phyloP scores from a whole-genome alignment of 1,140 invertebrate species.

The Anthonomus grandis region DNA sequence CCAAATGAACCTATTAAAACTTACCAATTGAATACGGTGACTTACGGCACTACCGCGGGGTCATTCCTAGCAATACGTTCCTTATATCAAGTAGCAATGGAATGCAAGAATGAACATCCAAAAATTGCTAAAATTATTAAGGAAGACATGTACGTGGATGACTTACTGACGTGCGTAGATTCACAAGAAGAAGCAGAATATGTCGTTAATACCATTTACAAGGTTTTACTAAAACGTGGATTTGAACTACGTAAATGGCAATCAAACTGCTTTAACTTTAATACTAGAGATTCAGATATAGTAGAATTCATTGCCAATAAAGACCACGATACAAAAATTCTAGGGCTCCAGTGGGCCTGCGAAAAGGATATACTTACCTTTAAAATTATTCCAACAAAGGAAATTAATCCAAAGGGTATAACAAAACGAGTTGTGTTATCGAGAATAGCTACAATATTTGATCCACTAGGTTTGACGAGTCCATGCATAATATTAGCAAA shows the following conservation, averaged over 20 bases:
- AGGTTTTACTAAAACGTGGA: slow-evolving; percentile 21
- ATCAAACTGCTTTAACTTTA: slow-evolving; percentile 27
- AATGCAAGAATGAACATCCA: slow-evolving; percentile 31
- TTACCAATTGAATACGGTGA: slow-evolving; percentile 45
- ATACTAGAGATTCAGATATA: slow-evolving; percentile 38
- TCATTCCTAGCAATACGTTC: slow-evolving; percentile 44
- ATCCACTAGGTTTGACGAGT: slow-evolving; percentile 34
- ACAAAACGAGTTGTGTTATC: slow-evolving; percentile 30
- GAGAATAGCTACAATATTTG: slow-evolving; percentile 31
- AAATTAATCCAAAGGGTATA: background rate
- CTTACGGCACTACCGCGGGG: slow-evolving; percentile 46
- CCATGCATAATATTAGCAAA: slow-evolving; percentile 41
- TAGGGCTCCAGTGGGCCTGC: no score
- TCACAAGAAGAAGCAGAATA: slow-evolving; percentile 7
- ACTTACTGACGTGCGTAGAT: slow-evolving; percentile 47
- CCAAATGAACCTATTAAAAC: slow-evolving; percentile 31
- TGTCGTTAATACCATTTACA: slow-evolving; percentile 19
- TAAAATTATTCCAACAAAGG: no score
- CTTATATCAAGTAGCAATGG: slow-evolving; percentile 38
- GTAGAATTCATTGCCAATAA: slow-evolving; percentile 23
- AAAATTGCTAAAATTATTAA: slow-evolving; percentile 33
- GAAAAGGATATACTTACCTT: no score
- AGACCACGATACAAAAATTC: slow-evolving; percentile 48
- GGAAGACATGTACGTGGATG: slow-evolving; percentile 52
- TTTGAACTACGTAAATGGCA: slow-evolving; percentile 38